These are phyloP conservation scores for Catostomus latipinnis DNA, from an alignment of 2,797 vertebrate genomes.

Conservation along the genomic window DNA sequence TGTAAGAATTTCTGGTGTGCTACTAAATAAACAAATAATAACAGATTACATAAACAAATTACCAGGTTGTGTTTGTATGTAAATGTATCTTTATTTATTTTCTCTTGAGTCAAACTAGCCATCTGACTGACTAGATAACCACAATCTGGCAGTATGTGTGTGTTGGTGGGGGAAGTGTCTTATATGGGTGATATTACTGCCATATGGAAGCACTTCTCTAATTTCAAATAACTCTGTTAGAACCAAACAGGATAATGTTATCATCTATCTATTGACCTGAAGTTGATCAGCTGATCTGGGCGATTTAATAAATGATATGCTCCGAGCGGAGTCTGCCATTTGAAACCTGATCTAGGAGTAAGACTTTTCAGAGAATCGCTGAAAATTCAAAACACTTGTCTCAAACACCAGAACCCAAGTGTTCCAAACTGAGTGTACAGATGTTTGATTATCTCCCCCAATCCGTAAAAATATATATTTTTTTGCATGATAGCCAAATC, in stretches of 20 bases:
- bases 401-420: neutral
- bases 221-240: slow-evolving; percentile 32
- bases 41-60: slow-evolving; percentile 35
- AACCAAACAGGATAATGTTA: slow-evolving; percentile 36
- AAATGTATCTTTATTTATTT: neutral
- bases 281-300: slow-evolving; percentile 16
- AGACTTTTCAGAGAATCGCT: neutral
- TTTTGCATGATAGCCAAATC: neutral
- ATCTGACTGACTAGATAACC: slow-evolving; percentile 32
- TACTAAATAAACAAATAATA: slow-evolving; percentile 32
- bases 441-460: neutral
- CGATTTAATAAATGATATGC: slow-evolving; percentile 8
- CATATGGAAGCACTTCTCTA: slow-evolving; percentile 48
- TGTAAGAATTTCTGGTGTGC: slow-evolving; percentile 48
- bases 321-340: neutral
- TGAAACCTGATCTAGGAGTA: slow-evolving; percentile 23
- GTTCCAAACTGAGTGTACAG: neutral
- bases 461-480: neutral
- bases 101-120: slow-evolving; percentile 15
- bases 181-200: slow-evolving; percentile 5
- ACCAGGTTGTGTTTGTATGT: neutral
- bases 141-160: slow-evolving; percentile 28
- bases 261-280: slow-evolving; percentile 20
- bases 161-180: slow-evolving; percentile 1
- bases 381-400: neutral